A percentile compares a stretch with the other conserved stretches of the same genome.
Evolutionary conservation across 2,797 vertebrate genomes (phyloP).

Genomic region (Hirundo rustica): DNA sequence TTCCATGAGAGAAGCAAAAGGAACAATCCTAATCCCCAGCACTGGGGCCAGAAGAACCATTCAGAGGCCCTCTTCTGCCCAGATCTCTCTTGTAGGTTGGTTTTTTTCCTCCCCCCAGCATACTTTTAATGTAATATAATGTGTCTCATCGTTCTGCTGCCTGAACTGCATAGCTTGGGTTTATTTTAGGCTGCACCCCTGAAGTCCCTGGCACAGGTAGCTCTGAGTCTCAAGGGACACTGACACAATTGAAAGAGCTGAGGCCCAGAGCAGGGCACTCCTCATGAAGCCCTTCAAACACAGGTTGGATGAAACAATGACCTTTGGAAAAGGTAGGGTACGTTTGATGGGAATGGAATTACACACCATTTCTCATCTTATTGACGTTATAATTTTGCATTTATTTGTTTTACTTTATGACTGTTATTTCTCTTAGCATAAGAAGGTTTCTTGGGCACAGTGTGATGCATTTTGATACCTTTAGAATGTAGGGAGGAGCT

Average conservation of each 20-base stretch:
- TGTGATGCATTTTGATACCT: neutral
- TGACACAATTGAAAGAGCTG: neutral
- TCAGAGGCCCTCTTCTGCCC: neutral
- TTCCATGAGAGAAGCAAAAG: neutral
- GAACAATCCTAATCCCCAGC: too few species aligned
- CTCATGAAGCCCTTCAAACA: neutral
- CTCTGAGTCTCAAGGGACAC: neutral
- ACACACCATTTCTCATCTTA: neutral
- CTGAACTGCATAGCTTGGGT: neutral
- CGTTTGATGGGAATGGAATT: neutral
- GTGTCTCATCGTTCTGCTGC: neutral
- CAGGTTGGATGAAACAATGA: neutral
- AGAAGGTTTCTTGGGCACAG: neutral
- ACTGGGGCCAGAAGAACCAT: neutral
- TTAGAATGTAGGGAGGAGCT: neutral
- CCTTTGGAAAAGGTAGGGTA: neutral
- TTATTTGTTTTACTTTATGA: neutral
- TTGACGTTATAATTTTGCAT: rapidly evolving
- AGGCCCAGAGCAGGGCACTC: neutral
- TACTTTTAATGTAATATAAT: neutral
- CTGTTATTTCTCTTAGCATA: neutral
- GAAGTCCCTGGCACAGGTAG: neutral
- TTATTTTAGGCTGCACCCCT: neutral
- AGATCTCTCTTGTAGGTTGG: neutral
- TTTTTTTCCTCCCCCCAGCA: rapidly evolving